Evolutionary conservation across 1,140 invertebrate species (phyloP).

Genomic region (Gryon sp.): DNA sequence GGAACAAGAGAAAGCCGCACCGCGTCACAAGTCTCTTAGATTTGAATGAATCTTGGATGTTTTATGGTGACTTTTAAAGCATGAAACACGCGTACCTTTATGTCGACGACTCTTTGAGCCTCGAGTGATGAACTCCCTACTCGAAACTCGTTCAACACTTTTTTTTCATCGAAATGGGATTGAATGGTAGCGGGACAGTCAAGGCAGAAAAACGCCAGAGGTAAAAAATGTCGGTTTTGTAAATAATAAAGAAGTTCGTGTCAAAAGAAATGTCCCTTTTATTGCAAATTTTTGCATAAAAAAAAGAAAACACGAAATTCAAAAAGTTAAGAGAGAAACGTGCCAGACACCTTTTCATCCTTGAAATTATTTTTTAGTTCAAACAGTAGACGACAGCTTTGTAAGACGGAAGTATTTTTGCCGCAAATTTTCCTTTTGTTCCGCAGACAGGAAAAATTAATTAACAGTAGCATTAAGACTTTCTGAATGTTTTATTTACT

Average conservation of each 20-base stretch:
- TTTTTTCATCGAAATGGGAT: slow-evolving; percentile 57
- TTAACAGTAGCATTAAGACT: too few relatives aligned
- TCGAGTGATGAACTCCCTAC: slow-evolving; percentile 62
- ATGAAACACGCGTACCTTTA: slow-evolving; percentile 63
- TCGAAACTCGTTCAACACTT: slow-evolving; percentile 62
- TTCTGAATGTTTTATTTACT: too few relatives aligned
- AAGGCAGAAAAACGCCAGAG: slow-evolving; percentile 40
- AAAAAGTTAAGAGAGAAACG: slow-evolving; percentile 13
- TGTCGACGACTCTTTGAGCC: slow-evolving; percentile 59
- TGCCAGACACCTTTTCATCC: slow-evolving; percentile 34
- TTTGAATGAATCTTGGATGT: slow-evolving; percentile 64
- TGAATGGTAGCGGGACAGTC: slow-evolving; percentile 45
- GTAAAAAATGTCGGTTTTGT: slow-evolving; percentile 56
- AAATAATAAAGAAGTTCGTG: slow-evolving; percentile 52
- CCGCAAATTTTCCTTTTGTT: background rate
- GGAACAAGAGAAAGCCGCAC: slow-evolving; percentile 47
- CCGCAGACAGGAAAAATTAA: background rate
- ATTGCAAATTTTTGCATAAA: slow-evolving; percentile 36
- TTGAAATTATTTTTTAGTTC: slow-evolving; percentile 3
- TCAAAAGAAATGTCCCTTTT: slow-evolving; percentile 53
- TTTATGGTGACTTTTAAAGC: slow-evolving; percentile 62
- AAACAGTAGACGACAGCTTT: background rate
- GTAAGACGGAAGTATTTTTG: background rate
- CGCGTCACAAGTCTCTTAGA: slow-evolving; percentile 51
- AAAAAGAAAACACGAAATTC: slow-evolving; percentile 21